phyloP scores from a whole-genome alignment of 2,797 vertebrate genomes.

The Chrysocyon brachyurus region DNA sequence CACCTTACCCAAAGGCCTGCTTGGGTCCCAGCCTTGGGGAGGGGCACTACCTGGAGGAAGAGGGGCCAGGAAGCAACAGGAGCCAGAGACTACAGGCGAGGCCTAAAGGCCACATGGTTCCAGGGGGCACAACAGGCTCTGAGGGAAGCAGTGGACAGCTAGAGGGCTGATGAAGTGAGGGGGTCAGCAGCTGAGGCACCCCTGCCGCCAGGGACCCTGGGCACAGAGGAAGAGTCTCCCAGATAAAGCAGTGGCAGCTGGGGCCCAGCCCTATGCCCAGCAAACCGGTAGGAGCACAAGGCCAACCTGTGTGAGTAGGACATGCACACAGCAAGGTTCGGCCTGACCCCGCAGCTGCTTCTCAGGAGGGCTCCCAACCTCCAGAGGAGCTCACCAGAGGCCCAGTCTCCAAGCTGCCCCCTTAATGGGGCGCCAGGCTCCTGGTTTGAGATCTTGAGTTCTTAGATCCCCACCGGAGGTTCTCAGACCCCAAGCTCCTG shows the following conservation, averaged over 20 bases:
- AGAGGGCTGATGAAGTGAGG: not conserved
- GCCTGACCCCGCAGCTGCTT: not conserved
- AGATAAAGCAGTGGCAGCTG: not conserved
- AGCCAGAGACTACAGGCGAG: not conserved
- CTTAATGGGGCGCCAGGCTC: not conserved
- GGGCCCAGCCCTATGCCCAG: not conserved
- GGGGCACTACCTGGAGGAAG: not conserved
- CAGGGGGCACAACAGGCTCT: not conserved
- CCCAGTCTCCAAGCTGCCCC: not conserved
- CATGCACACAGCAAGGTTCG: not conserved
- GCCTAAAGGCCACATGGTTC: not conserved
- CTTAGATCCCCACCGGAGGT: not conserved
- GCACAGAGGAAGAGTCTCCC: not conserved
- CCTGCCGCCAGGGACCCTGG: not conserved
- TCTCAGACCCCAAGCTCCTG: slow-evolving; percentile 43
- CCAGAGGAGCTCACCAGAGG: not conserved
- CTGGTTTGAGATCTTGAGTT: slow-evolving; percentile 1
- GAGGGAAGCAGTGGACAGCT: not conserved
- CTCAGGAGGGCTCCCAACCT: not conserved
- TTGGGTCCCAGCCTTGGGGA: not conserved
- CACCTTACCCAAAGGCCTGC: not conserved
- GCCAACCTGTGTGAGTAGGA: not conserved
- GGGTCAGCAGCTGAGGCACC: not conserved
- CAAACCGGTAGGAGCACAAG: not conserved
- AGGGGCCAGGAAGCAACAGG: not conserved